phyloP scores from a whole-genome alignment of 1,140 invertebrate genomes.

The Anastatus disparis region DNA sequence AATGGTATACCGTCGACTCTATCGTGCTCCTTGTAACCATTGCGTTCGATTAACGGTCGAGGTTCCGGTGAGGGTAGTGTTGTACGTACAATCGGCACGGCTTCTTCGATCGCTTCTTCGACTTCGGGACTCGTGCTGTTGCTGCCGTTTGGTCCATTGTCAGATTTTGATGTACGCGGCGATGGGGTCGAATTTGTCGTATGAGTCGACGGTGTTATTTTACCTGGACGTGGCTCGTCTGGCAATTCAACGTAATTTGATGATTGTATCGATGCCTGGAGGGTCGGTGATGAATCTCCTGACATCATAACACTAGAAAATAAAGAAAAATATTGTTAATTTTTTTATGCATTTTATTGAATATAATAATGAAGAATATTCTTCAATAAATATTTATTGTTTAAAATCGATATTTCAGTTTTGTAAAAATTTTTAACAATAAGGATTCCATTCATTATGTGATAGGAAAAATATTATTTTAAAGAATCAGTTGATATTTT shows the following conservation, averaged over 20 bases:
- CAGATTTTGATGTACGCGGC: slow-evolving; percentile 23
- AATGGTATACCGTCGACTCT: slow-evolving; percentile 46
- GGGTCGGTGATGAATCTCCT: slow-evolving; percentile 50
- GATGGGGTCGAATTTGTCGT: slow-evolving; percentile 34
- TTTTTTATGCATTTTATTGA: not conserved
- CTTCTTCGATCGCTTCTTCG: slow-evolving; percentile 55
- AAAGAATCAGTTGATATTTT: too few species aligned
- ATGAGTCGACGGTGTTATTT: slow-evolving; percentile 46
- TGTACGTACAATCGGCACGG: slow-evolving; percentile 48
- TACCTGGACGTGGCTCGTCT: slow-evolving; percentile 52
- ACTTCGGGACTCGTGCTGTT: slow-evolving; percentile 34
- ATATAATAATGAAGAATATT: too few species aligned
- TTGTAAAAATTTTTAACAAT: too few species aligned
- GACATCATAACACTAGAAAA: slow-evolving; percentile 52
- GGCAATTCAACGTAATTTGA: slow-evolving; percentile 52
- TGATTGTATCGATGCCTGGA: slow-evolving; percentile 45
- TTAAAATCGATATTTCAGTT: too few species aligned
- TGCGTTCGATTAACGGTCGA: slow-evolving; percentile 54
- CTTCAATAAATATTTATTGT: too few species aligned
- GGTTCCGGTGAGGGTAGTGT: slow-evolving; percentile 53
- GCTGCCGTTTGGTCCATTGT: slow-evolving; percentile 21
- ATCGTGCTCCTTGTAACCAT: slow-evolving; percentile 52
- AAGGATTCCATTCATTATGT: too few species aligned
- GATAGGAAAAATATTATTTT: too few species aligned
- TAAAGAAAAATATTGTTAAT: not conserved